A percentile compares a stretch with the other conserved stretches of the same genome.
Conservation (phyloP, 2,797 vertebrate species). For the Tapera naevia region DNA sequence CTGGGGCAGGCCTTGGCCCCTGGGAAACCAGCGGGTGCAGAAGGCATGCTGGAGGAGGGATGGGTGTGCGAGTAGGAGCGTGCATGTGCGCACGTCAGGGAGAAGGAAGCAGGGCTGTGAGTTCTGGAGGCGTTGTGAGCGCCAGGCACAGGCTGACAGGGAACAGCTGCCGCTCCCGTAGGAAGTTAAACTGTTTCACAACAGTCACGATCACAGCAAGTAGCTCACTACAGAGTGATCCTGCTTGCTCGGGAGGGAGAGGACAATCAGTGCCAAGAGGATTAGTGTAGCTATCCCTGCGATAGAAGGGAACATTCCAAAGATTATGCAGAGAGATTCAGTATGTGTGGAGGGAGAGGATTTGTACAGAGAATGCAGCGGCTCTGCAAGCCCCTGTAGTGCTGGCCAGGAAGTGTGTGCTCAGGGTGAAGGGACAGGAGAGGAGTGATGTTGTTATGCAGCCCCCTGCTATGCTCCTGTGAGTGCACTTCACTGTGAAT, state of each 20-base stretch:
- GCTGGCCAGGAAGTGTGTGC: accelerated
- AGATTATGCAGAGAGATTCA: neutral
- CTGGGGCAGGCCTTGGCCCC: neutral
- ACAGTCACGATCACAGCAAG: slow-evolving; percentile 25
- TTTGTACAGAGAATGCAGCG: neutral
- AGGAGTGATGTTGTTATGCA: neutral
- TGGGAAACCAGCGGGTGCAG: neutral
- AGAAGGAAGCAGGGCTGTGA: slow-evolving; percentile 17
- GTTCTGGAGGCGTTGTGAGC: slow-evolving; percentile 6
- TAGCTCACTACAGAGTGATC: neutral
- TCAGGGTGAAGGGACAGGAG: neutral
- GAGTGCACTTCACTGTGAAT: neutral
- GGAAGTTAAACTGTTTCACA: slow-evolving; percentile 32
- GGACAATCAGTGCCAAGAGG: neutral
- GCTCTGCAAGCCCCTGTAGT: neutral
- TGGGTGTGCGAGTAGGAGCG: slow-evolving; percentile 7
- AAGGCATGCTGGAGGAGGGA: neutral
- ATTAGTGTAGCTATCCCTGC: neutral
- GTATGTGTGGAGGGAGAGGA: neutral
- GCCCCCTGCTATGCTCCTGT: neutral
- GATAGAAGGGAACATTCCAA: neutral
- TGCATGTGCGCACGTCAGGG: slow-evolving; percentile 34
- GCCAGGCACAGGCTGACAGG: neutral
- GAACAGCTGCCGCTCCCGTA: slow-evolving; percentile 6
- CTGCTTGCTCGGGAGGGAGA: neutral